A percentile compares a stretch with the other conserved stretches of the same genome.
phyloP scores from a whole-genome alignment of 2,797 vertebrate genomes.

The Crocidura indochinensis region DNA sequence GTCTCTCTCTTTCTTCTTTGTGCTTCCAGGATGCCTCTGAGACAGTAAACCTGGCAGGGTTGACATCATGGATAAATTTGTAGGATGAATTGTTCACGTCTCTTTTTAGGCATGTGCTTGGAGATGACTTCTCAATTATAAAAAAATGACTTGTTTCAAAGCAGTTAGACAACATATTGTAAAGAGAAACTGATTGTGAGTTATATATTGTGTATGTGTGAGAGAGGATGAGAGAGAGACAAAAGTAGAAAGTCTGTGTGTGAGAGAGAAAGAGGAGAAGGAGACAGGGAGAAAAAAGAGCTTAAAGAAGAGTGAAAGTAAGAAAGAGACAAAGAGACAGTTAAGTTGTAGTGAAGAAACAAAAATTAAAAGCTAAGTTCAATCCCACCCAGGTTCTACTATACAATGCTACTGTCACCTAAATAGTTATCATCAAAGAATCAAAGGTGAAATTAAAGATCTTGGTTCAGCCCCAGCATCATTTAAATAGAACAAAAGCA shows the following conservation, averaged over 20 bases:
- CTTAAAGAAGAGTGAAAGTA: not conserved
- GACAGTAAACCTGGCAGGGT: not conserved
- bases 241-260: not conserved
- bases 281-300: not conserved
- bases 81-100: not conserved
- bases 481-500: not conserved
- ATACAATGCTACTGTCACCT: not conserved
- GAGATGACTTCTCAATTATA: slow-evolving; percentile 23
- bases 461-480: not conserved
- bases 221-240: rapidly evolving
- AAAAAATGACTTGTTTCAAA: slow-evolving; percentile 31
- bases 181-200: not conserved
- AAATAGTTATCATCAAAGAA: not conserved
- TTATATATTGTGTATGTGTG: too few species aligned
- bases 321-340: not conserved
- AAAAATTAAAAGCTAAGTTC: not conserved
- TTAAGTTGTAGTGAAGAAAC: not conserved
- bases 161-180: not conserved
- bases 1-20: not conserved
- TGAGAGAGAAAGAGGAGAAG: too few species aligned
- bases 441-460: not conserved
- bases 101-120: not conserved
- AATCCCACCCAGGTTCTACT: not conserved
- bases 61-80: not conserved
- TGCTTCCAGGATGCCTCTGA: not conserved